Percentiles rank a stretch among this genome's conserved stretches.
phyloP scores from a whole-genome alignment of 2,113 vertebrate species.

The Cardinalis cardinalis region DNA sequence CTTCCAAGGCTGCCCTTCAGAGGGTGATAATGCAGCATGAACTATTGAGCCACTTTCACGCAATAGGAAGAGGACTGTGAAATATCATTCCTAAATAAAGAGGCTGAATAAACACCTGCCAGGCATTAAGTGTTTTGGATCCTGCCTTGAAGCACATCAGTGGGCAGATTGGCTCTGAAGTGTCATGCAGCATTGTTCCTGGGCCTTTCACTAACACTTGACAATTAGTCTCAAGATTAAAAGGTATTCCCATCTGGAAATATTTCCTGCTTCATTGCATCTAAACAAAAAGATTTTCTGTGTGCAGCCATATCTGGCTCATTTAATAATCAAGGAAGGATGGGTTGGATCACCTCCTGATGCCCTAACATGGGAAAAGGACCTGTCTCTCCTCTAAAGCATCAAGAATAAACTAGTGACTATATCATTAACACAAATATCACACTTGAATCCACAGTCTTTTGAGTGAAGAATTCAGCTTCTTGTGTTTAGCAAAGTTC shows the following conservation, averaged over 20 bases:
- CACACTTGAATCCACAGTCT: not conserved
- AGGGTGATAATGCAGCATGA: not conserved
- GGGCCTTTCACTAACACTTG: not conserved
- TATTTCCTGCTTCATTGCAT: not conserved
- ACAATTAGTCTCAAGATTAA: not conserved
- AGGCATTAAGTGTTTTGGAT: not conserved
- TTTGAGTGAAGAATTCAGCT: not conserved
- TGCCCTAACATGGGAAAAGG: not conserved
- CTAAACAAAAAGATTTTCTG: not conserved
- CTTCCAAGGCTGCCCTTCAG: not conserved
- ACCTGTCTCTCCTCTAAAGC: not conserved
- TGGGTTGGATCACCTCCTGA: not conserved
- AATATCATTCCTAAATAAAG: not conserved
- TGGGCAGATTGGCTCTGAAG: not conserved
- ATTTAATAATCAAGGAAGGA: not conserved
- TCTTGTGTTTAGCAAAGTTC: not conserved
- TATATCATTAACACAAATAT: not conserved
- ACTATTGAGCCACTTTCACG: not conserved
- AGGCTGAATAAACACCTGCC: not conserved
- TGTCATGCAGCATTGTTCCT: not conserved
- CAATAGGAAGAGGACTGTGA: not conserved
- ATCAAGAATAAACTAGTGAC: not conserved
- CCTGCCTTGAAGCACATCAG: not conserved
- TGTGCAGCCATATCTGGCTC: fast-evolving
- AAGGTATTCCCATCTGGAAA: not conserved